These are phyloP conservation scores for Anthoscopus minutus DNA, from an alignment of 2,113 vertebrate genomes.

Conservation along the genomic window DNA sequence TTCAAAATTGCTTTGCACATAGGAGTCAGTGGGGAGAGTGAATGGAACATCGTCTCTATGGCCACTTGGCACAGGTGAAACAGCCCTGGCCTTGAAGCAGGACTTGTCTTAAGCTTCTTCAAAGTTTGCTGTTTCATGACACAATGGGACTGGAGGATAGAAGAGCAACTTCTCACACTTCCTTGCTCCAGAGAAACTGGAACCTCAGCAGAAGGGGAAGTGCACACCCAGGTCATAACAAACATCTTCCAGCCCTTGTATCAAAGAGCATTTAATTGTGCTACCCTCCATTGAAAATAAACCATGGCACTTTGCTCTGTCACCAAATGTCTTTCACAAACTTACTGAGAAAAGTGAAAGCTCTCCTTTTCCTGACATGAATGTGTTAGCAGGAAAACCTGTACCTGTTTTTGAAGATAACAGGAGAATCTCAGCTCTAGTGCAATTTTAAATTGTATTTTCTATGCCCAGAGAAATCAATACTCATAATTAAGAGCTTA, in stretches of 20 bases:
- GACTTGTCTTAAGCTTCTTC: background rate
- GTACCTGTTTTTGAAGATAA: background rate
- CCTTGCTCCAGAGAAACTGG: background rate
- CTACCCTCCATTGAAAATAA: background rate
- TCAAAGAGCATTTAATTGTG: background rate
- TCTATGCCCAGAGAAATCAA: background rate
- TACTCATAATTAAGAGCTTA: background rate
- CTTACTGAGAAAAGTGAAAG: background rate
- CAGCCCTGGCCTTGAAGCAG: background rate
- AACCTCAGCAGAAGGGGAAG: background rate
- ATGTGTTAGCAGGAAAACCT: background rate
- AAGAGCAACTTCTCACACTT: background rate
- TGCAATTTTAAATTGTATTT: background rate
- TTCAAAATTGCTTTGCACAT: background rate
- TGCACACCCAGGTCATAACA: background rate
- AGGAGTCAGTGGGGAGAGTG: background rate
- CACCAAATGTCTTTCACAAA: background rate
- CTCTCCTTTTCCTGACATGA: background rate
- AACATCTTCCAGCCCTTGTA: background rate
- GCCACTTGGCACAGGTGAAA: background rate
- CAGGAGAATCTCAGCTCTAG: background rate
- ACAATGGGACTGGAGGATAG: accelerated
- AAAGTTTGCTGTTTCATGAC: background rate
- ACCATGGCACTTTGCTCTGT: background rate
- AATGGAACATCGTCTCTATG: background rate